Conservation (phyloP, 2,797 vertebrate species). For the Microctenopoma steveboyesi region DNA sequence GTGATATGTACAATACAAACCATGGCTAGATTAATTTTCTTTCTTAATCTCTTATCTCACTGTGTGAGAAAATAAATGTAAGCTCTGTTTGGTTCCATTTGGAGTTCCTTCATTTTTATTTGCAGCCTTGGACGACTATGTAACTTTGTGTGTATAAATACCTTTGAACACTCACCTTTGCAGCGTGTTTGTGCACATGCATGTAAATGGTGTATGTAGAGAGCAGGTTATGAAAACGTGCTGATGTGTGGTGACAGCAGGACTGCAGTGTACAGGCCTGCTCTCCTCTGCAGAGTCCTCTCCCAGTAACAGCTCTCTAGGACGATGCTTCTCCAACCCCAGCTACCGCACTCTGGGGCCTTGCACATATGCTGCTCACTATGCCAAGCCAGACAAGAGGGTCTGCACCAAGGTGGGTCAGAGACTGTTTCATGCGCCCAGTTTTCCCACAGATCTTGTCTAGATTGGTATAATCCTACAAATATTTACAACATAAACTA, state of each 20-base stretch:
- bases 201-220: background rate
- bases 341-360: slow-evolving; percentile 88
- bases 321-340: slow-evolving; percentile 90
- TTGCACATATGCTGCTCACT: slow-evolving; percentile 78
- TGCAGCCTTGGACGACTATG: background rate
- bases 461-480: too few species aligned
- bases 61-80: background rate
- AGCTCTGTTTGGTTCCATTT: background rate
- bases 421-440: too few species aligned
- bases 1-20: too few species aligned
- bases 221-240: background rate
- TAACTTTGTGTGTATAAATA: background rate
- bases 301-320: slow-evolving; percentile 77
- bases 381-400: slow-evolving; percentile 67
- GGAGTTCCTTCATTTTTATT: background rate
- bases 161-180: background rate
- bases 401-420: slow-evolving; percentile 60
- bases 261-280: slow-evolving; percentile 66
- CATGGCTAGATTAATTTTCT: background rate
- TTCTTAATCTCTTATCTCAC: background rate
- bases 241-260: slow-evolving; percentile 55
- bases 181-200: background rate
- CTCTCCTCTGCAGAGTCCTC: slow-evolving; percentile 87
- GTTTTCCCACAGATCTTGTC: too few species aligned
- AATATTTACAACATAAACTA: too few species aligned